Base-by-base conservation (phyloP, 1,140 invertebrate species). In the Sinella curviseta region DNA sequence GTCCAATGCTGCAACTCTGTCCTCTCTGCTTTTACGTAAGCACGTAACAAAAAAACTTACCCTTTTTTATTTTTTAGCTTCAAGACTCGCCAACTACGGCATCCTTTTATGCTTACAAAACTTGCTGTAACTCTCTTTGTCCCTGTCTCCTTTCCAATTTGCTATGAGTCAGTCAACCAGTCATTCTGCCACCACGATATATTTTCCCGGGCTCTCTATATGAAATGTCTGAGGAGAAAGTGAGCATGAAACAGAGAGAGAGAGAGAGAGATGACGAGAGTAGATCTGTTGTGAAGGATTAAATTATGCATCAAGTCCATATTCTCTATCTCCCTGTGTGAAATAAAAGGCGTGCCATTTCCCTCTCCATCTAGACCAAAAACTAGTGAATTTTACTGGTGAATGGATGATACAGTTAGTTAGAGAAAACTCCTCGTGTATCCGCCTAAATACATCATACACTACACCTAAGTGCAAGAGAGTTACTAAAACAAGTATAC, bases 281-380 rank as follows among this genome's bases (percentile, higher is more conserved):
- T n/a, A 48, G 39, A 48, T 48, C 39, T 48, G n/a, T n/a, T 48
- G 4, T 48, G 39, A 17, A 48, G 39, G 39, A n/a, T 60, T 60
- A 60, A 60, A 60, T 60, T 60, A 60, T 60, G 55, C 55, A 60
- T 60, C 55, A 60, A 60, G 39, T 24, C 55, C 55, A 60, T 60
- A 60, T n/a, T n/a, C n/a, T n/a, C n/a, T n/a, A n/a, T n/a, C n/a
- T n/a, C n/a, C n/a, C n/a, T n/a, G n/a, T n/a, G n/a, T n/a, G n/a
- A n/a, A n/a, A n/a, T n/a, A n/a, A n/a, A n/a, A n/a, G n/a, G n/a
- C n/a, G n/a, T n/a, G n/a, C n/a, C n/a, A n/a, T n/a, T n/a, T n/a
- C n/a, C n/a, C n/a, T n/a, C n/a, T n/a, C n/a, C n/a, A n/a, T n/a
- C n/a, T n/a, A n/a, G n/a, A n/a, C n/a, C n/a, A n/a, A n/a, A n/a